These are phyloP conservation scores for Amaurobius ferox DNA, from an alignment of 2,888 invertebrate species.

Conservation along the genomic window DNA sequence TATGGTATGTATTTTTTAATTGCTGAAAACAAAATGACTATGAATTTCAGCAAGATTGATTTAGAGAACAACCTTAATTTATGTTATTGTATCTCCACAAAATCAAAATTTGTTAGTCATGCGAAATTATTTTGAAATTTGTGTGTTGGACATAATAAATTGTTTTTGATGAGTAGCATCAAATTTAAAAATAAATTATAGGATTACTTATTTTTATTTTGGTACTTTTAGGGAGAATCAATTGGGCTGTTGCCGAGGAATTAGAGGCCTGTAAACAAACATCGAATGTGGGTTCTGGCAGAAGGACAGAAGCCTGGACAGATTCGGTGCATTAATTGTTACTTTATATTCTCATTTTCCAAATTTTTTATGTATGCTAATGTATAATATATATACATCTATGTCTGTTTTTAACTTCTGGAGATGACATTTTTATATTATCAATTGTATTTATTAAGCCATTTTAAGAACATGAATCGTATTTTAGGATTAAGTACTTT, in stretches of 20 bases:
- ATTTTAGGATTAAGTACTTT: neutral
- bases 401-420: neutral
- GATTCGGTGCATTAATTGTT: conserved; percentile 17
- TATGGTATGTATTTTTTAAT: too few relatives aligned
- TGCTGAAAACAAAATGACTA: too few relatives aligned
- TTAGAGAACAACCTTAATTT: too few relatives aligned
- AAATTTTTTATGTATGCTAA: too few relatives aligned
- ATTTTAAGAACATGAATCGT: neutral
- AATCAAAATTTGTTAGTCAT: too few relatives aligned
- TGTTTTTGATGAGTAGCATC: too few relatives aligned
- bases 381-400: too few relatives aligned
- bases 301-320: conserved; percentile 52
- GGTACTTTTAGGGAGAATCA: conserved; percentile 47
- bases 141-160: too few relatives aligned
- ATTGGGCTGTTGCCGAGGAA: conserved; percentile 68
- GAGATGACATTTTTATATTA: neutral
- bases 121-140: too few relatives aligned
- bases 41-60: too few relatives aligned
- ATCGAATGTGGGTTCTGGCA: conserved; percentile 40
- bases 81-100: too few relatives aligned
- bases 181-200: neutral
- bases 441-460: neutral
- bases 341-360: neutral
- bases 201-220: neutral
- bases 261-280: conserved; percentile 50